These are phyloP conservation scores for Oeneis ivallda DNA, from an alignment of 2,888 invertebrate species.

Conservation along the genomic window DNA sequence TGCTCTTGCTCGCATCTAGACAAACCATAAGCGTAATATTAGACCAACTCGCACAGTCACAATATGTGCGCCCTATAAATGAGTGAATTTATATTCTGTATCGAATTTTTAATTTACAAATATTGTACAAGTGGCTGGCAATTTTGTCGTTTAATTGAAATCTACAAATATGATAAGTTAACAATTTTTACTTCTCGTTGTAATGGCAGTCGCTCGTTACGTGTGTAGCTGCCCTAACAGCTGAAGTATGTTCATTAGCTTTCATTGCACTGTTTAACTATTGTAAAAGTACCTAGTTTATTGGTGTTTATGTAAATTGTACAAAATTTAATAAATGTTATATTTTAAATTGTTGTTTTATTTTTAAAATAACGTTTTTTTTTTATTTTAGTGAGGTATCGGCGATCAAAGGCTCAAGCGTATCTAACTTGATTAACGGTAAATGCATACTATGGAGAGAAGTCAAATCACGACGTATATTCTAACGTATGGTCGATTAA, in stretches of 20 bases:
- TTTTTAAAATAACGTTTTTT: too few relatives aligned
- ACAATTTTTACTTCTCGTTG: not conserved
- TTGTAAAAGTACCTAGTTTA: slow-evolving; percentile 44
- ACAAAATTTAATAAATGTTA: slow-evolving; percentile 79
- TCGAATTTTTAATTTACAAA: slow-evolving; percentile 6
- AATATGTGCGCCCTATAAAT: not conserved
- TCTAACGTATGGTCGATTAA: not conserved
- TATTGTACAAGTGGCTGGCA: not conserved
- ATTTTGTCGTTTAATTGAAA: not conserved
- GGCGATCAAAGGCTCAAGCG: too few relatives aligned
- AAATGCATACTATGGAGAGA: not conserved
- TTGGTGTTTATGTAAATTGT: slow-evolving; percentile 68
- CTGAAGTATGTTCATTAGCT: slow-evolving; percentile 50
- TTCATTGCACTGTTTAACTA: slow-evolving; percentile 59
- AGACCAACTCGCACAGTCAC: not conserved
- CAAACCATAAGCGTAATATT: not conserved
- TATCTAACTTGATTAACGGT: too few relatives aligned
- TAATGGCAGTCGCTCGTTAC: not conserved
- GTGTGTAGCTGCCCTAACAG: slow-evolving; percentile 2
- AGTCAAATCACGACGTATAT: too few relatives aligned
- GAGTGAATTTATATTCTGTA: slow-evolving; percentile 2
- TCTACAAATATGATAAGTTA: not conserved
- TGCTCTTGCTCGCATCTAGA: not conserved
- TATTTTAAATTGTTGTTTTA: slow-evolving; percentile 42
- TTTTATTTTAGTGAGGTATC: not conserved